Evolutionary conservation across 2,888 invertebrate species (phyloP).

Genomic region (Slavum lentiscoides): DNA sequence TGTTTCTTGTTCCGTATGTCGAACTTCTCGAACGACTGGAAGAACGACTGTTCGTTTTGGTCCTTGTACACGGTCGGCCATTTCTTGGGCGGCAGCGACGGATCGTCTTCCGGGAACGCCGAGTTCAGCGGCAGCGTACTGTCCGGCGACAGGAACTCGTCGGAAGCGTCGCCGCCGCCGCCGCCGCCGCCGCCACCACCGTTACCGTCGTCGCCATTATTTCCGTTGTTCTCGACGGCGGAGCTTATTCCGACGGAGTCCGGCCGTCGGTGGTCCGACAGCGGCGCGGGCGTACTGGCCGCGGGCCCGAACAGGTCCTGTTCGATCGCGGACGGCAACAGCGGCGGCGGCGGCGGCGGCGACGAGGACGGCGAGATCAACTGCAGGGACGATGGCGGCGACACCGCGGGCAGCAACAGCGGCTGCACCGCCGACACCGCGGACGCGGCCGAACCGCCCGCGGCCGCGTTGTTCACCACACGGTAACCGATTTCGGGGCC

Average conservation of each 20-base stretch:
- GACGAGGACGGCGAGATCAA: slow-evolving; percentile 23
- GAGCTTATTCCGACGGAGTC: neutral
- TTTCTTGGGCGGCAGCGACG: slow-evolving; percentile 42
- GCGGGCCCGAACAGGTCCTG: slow-evolving; percentile 50
- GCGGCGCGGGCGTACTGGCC: slow-evolving; percentile 32
- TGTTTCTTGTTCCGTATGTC: slow-evolving; percentile 5
- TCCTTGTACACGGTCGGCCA: slow-evolving; percentile 34
- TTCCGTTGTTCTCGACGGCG: neutral
- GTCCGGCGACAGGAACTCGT: slow-evolving; percentile 34
- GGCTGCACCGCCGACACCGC: slow-evolving; percentile 59
- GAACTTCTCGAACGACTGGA: slow-evolving; percentile 27
- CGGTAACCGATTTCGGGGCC: slow-evolving; percentile 79
- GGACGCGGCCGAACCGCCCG: slow-evolving; percentile 57
- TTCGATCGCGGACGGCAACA: slow-evolving; percentile 59
- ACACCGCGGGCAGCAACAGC: slow-evolving; percentile 32
- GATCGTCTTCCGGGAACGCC: slow-evolving; percentile 57
- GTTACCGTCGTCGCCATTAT: too few species aligned
- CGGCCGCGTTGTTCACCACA: slow-evolving; percentile 64
- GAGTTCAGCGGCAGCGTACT: slow-evolving; percentile 53
- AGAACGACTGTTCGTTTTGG: slow-evolving; percentile 41
- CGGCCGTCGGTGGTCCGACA: slow-evolving; percentile 43
- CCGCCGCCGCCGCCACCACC: neutral
- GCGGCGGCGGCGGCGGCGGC: slow-evolving; percentile 54
- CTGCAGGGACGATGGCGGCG: slow-evolving; percentile 56
- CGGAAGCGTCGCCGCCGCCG: neutral